phyloP scores from a whole-genome alignment of 2,113 vertebrate species.

The mouse (Mus musculus) region DNA sequence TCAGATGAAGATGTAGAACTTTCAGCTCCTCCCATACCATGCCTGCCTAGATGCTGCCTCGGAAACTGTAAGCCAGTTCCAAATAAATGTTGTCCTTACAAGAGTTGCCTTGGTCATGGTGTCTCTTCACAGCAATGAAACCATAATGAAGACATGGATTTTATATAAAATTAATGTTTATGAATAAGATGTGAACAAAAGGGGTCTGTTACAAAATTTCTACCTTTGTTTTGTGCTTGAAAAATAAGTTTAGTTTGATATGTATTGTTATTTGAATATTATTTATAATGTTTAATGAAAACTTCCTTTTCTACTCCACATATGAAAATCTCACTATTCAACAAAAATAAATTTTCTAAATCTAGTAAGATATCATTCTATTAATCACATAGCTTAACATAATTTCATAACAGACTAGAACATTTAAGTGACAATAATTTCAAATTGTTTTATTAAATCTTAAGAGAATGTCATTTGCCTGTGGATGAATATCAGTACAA shows the following conservation, averaged over 20 bases:
- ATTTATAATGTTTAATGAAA: not conserved
- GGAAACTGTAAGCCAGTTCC: no score
- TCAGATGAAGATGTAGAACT: no score
- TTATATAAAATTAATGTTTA: not conserved
- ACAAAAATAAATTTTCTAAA: constrained; percentile 22
- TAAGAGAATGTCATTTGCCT: not conserved
- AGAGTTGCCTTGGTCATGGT: no score
- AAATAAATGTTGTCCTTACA: no score
- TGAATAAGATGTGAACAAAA: not conserved
- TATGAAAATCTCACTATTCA: not conserved
- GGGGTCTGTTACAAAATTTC: not conserved
- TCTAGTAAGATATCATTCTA: not conserved
- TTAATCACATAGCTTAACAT: not conserved
- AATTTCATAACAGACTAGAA: not conserved
- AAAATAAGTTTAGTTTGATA: not conserved
- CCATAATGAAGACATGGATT: not conserved
- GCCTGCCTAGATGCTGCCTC: no score
- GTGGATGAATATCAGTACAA: constrained; percentile 19
- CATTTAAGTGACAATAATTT: not conserved
- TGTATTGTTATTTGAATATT: not conserved
- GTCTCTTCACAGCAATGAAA: no score
- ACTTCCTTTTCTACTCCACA: not conserved
- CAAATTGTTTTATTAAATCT: not conserved
- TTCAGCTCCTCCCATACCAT: no score
- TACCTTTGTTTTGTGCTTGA: not conserved